Percentiles rank a stretch among this genome's conserved stretches.
Conservation (phyloP, 2,888 invertebrate species). For the Ochropleura leucogaster region DNA sequence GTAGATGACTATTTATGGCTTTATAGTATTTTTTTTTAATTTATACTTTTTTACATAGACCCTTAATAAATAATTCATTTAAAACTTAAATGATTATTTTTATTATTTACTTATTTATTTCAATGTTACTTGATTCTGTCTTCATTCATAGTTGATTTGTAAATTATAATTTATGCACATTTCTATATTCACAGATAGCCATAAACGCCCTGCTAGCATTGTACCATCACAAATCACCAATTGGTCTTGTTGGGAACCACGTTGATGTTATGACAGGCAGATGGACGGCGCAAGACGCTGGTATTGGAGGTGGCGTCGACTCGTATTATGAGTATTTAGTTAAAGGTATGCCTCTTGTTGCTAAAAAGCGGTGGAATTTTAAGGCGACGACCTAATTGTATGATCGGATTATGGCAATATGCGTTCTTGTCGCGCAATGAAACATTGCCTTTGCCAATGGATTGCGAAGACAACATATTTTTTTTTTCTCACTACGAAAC, state of each 20-base stretch:
- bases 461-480: too few relatives aligned
- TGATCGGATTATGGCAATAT: too few relatives aligned
- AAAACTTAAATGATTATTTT: not conserved
- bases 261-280: conserved; percentile 98
- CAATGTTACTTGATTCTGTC: not conserved
- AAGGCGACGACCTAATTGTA: too few relatives aligned
- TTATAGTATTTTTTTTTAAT: too few relatives aligned
- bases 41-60: too few relatives aligned
- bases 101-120: too few relatives aligned
- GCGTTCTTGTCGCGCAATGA: too few relatives aligned
- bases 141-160: not conserved
- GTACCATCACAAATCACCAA: conserved; percentile 95
- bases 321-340: conserved; percentile 99
- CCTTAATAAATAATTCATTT: not conserved
- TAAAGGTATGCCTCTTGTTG: conserved; percentile 91
- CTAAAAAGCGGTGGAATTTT: not conserved
- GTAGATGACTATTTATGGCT: too few relatives aligned
- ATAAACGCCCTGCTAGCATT: conserved; percentile 97
- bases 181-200: conserved; percentile 92
- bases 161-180: not conserved
- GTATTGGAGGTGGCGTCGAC: conserved; percentile 98
- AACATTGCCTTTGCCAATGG: too few relatives aligned
- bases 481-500: not conserved
- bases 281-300: conserved; percentile 99
- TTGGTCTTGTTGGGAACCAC: conserved; percentile 98